phyloP scores from a whole-genome alignment of 2,113 vertebrate species.

The Chelonoidis abingdonii region DNA sequence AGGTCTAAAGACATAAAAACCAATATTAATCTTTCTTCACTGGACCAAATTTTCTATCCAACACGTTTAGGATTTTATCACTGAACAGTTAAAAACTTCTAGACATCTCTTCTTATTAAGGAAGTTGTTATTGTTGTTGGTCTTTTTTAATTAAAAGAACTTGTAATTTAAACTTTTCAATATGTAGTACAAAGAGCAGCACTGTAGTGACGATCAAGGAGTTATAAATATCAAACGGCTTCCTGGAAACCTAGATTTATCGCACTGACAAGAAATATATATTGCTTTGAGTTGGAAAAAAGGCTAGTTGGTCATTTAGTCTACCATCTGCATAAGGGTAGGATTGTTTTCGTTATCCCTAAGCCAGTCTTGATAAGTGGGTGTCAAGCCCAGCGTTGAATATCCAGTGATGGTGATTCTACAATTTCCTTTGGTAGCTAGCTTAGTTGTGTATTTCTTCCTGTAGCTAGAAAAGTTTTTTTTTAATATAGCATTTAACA shows the following conservation, averaged over 20 bases:
- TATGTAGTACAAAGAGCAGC: not conserved
- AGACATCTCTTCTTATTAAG: not conserved
- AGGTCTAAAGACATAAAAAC: not conserved
- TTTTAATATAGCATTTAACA: not conserved
- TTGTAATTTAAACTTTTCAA: not conserved
- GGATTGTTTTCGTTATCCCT: not conserved
- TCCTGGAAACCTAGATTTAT: not conserved
- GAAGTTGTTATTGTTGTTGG: not conserved
- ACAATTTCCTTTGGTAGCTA: not conserved
- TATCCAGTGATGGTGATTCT: not conserved
- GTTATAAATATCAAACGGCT: not conserved
- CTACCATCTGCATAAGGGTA: not conserved
- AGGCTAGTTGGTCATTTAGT: not conserved
- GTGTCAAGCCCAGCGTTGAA: not conserved
- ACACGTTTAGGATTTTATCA: not conserved
- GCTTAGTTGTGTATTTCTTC: not conserved
- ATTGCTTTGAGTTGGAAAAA: not conserved
- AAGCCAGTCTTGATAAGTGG: not conserved
- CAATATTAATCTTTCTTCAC: not conserved
- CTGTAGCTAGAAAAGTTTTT: fast-evolving
- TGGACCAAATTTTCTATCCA: not conserved
- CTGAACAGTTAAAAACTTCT: not conserved
- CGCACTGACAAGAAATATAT: not conserved
- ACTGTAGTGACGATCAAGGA: not conserved
- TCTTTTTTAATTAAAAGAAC: not conserved